Base-by-base conservation (phyloP, 2,797 vertebrate species). In the Hypotaenidia okinawae region DNA sequence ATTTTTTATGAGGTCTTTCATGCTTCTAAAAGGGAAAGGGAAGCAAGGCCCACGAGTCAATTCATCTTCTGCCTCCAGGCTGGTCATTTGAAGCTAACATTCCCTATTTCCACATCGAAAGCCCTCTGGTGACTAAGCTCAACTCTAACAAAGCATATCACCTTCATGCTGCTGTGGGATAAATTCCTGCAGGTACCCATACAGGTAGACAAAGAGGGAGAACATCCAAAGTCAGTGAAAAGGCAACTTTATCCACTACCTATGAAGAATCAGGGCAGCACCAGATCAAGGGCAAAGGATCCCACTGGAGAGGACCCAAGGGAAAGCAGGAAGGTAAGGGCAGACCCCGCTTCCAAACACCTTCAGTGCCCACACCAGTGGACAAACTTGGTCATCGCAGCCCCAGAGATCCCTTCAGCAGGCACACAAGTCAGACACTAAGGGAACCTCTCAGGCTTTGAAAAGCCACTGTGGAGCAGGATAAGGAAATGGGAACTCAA, bases 1-100 rank as follows among this genome's bases (percentile, higher is more conserved):
- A 51, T 69, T 81, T 85, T 45, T 85, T 76, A 62, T 45, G 39
- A 81, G 55, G 30, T 85, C 85, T 88, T 94, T 97, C 69, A 81
- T 70, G 35, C 43, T 73, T 37, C 57, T 74, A 22, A 76, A 87
- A 88, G 55, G 30, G 41, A 66, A 92, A 87, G 19, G 39, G 66
- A 91, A 90, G 59, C 47, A 59, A 94, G 43, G 70, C 73, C 58
- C 79, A 58, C 0, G 5, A 76, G 55, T 33, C 63, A 78, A 78
- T 73, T 94, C 63, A 94, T 87, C 85, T 85, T 72, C 45, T 82
- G 78, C 89, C 92, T 70, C 41, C 84, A 91, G 89, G 89, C 87
- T 88, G 93, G 30, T 37, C 85, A 85, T 91, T 25, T 89, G 95
- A 96, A 94, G 77, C 49, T 62, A 45, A 52, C 3, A 1, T 59